Conservation (phyloP, 2,113 vertebrate species). For the Excalfactoria chinensis region DNA sequence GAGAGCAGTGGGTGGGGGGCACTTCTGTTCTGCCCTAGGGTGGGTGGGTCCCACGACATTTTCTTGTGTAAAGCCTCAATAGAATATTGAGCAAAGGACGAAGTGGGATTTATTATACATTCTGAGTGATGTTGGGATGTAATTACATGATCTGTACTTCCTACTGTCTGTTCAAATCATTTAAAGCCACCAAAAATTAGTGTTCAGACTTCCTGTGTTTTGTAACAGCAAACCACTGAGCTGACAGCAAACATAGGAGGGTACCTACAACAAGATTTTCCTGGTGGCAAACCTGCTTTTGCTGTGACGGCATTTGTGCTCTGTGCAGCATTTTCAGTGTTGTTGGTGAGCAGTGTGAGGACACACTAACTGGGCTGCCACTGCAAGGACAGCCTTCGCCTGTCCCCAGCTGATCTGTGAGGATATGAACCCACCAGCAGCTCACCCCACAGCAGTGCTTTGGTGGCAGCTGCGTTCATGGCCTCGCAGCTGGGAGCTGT, state of each 20-base stretch:
- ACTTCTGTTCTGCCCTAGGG: background rate
- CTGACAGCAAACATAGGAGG: background rate
- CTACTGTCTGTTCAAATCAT: background rate
- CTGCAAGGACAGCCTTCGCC: background rate
- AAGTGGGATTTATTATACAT: background rate
- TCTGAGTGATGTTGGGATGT: background rate
- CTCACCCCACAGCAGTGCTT: background rate
- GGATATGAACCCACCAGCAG: background rate
- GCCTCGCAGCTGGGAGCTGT: background rate
- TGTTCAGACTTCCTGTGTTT: background rate
- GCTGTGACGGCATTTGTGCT: background rate
- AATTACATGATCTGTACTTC: background rate
- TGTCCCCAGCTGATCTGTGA: background rate
- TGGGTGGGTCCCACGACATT: background rate
- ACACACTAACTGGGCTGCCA: background rate
- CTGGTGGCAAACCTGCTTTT: background rate
- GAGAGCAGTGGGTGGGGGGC: background rate
- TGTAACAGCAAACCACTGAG: background rate
- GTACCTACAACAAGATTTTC: background rate
- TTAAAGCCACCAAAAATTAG: background rate
- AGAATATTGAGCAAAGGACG: background rate
- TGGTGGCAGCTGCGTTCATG: background rate
- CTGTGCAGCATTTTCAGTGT: background rate
- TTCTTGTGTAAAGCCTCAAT: background rate
- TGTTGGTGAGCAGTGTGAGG: background rate